These are phyloP conservation scores for Hucho hucho DNA, from an alignment of 2,113 vertebrate species.

Conservation along the genomic window DNA sequence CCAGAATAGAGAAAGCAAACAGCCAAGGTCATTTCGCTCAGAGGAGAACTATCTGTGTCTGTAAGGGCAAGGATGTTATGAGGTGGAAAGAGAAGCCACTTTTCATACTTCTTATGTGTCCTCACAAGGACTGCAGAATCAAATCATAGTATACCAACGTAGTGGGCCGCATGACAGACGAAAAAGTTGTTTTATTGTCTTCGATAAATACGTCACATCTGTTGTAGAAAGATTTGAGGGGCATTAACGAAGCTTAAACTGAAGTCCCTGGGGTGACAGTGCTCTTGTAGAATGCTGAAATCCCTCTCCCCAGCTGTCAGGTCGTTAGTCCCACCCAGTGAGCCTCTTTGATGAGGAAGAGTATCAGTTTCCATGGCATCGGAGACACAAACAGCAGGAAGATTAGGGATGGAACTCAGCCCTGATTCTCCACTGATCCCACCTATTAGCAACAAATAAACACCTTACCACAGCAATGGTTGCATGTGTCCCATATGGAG, in stretches of 20 bases:
- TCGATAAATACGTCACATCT: conserved; percentile 66
- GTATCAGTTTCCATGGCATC: conserved; percentile 77
- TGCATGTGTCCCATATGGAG: conserved; percentile 38
- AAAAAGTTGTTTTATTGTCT: conserved; percentile 43
- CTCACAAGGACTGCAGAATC: neutral
- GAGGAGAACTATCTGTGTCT: conserved; percentile 6
- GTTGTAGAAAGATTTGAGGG: conserved; percentile 62
- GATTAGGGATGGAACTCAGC: conserved; percentile 69
- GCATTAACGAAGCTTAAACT: conserved; percentile 73
- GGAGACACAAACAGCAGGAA: conserved; percentile 71
- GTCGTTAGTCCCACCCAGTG: conserved; percentile 68
- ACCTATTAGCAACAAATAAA: conserved; percentile 77
- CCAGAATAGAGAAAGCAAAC: conserved; percentile 53
- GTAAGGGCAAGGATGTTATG: neutral
- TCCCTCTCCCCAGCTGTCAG: conserved; percentile 72
- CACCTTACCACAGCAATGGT: conserved; percentile 55
- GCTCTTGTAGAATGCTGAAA: conserved; percentile 55
- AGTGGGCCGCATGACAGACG: conserved; percentile 2
- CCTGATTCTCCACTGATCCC: conserved; percentile 65
- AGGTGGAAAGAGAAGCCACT: conserved; percentile 1
- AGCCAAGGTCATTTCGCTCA: conserved; percentile 49
- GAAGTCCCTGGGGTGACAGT: conserved; percentile 57
- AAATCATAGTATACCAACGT: neutral
- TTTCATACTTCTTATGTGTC: neutral
- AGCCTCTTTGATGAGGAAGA: conserved; percentile 68